Evolutionary conservation across 2,888 invertebrate genomes (phyloP).

Genomic region (Leucozona laternaria): DNA sequence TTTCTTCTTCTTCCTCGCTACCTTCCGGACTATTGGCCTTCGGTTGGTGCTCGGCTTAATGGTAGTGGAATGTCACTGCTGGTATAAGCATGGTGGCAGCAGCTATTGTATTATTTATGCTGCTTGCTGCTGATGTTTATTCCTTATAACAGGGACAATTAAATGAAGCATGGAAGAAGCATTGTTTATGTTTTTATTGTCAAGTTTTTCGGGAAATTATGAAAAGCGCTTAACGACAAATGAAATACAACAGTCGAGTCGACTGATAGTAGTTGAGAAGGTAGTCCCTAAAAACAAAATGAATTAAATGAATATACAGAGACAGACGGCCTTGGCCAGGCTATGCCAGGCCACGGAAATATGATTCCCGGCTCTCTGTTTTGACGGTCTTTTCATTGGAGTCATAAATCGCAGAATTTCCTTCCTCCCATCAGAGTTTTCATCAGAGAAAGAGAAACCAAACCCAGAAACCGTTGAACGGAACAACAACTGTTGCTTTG

Average conservation of each 20-base stretch:
- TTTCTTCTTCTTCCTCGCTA: background rate
- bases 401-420: constrained; percentile 53
- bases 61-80: background rate
- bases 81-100: constrained; percentile 15
- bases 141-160: background rate
- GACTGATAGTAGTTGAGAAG: background rate
- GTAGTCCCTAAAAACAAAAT: background rate
- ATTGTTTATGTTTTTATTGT: constrained; percentile 57
- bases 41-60: too few relatives aligned
- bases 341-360: constrained; percentile 53
- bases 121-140: constrained; percentile 39
- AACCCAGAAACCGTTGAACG: constrained; percentile 18
- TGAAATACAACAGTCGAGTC: constrained; percentile 57
- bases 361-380: constrained; percentile 53
- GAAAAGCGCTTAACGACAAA: constrained; percentile 66
- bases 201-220: constrained; percentile 58
- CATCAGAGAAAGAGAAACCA: too few relatives aligned
- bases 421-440: background rate
- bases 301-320: background rate
- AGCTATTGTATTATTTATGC: constrained; percentile 55
- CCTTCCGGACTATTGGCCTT: background rate
- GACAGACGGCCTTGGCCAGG: constrained; percentile 20
- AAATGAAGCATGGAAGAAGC: constrained; percentile 37
- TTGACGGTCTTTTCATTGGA: constrained; percentile 59
- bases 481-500: constrained; percentile 66